Evolutionary conservation across 2,113 vertebrate genomes (phyloP), one percentile per base, ranked within the genome.

Genomic region (Phalacrocorax aristotelis): DNA sequence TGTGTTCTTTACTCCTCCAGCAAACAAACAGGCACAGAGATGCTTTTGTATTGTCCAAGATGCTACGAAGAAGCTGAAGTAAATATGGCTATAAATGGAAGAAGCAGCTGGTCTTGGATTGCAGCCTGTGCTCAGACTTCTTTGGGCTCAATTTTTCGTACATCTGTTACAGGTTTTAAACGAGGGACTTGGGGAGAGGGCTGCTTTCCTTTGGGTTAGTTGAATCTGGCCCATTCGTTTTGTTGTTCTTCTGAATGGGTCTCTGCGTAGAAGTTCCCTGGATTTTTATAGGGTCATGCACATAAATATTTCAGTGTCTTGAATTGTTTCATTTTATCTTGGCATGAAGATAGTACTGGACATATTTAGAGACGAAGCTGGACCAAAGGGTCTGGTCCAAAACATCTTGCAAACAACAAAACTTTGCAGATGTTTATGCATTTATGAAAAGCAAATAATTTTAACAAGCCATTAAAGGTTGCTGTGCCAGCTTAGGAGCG

Each of bases 61-160:
- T 93, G 90, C 77, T 26, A 29, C 29, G 32, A 77, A 11, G 27
- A 42, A 86, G 68, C 85, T 80, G 82, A 66, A 96, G 64, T 93
- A 78, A 90, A 64, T 11, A 90, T 95, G 93, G 90, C 97, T 97
- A 98, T 97, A 98, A 97, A 97, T 97, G 96, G 95, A 93, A 96
- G 83, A 96, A 96, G 81, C 90, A 89, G 93, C 94, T 92, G 86
- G 83, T 68, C 86, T 95, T 97, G 97, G 97, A 95, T 42, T 85
- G 55, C 75, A 95, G 97, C 95, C 97, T 96, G 86, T 57, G 74
- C 83, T 97, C 75, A 69, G 95, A 11, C 92, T 96, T 87, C 87
- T 62, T 68, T 86, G 80, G 46, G 70, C 22, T 75, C 75, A 52
- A 4, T 72, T 91, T 92, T 96, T 83, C 77, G 88, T 95, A 20